Conservation (phyloP, 1,140 invertebrate species). For the Drosophila watanabei region DNA sequence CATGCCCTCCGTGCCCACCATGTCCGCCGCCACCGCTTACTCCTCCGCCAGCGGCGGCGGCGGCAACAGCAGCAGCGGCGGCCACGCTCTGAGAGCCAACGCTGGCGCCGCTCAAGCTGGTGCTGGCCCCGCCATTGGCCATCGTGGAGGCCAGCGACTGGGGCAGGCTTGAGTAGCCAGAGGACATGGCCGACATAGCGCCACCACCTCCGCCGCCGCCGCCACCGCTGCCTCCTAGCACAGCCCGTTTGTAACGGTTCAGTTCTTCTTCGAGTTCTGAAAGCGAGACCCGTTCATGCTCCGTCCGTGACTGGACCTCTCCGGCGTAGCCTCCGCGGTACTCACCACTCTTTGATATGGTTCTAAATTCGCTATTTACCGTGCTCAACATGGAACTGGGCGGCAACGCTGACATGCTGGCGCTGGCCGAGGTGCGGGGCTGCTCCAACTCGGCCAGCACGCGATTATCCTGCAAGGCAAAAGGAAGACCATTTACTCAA, state of each 20-base stretch:
- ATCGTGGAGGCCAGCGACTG: constrained; percentile 75
- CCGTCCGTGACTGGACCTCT: background rate
- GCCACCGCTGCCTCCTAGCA: constrained; percentile 68
- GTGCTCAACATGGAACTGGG: constrained; percentile 84
- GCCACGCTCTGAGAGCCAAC: constrained; percentile 66
- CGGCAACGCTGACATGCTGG: constrained; percentile 78
- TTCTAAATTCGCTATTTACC: constrained; percentile 85
- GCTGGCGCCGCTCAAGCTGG: constrained; percentile 72
- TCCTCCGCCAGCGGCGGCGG: constrained; percentile 8
- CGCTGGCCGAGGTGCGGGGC: constrained; percentile 87
- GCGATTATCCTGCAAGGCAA: constrained; percentile 88
- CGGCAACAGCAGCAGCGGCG: constrained; percentile 46
- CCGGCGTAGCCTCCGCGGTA: background rate
- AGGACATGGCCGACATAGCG: constrained; percentile 69
- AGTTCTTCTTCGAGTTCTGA: constrained; percentile 84
- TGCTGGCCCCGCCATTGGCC: constrained; percentile 73
- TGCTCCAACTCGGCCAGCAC: constrained; percentile 96
- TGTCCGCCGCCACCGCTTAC: constrained; percentile 17
- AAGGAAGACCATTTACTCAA: background rate
- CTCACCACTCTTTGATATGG: constrained; percentile 85
- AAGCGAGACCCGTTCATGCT: background rate
- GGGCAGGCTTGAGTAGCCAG: constrained; percentile 74
- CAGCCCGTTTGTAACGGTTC: constrained; percentile 84
- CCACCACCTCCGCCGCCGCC: constrained; percentile 63
- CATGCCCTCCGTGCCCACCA: constrained; percentile 14